Base-by-base conservation (phyloP, 2,113 vertebrate species). In the Alligator sinensis region DNA sequence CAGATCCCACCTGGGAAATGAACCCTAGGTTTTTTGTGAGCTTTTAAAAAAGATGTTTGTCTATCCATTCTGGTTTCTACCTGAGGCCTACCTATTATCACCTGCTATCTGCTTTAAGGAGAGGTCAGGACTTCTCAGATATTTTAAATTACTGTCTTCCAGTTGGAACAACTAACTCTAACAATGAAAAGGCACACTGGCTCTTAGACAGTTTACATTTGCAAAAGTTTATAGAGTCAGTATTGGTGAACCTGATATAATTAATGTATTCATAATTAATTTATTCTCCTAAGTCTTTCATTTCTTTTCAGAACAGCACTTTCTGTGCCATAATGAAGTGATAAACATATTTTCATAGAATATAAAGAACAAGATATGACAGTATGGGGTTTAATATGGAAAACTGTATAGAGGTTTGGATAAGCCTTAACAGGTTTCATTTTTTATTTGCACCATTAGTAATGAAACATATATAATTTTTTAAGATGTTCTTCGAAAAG, bases 1-100 rank as follows among this genome's bases (percentile, higher is more conserved):
- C 85, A 79, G 93, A 94, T 80, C 58, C 47, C 86, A 93, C 16
- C 66, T 92, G 60, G 82, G 27, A 94, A 90, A 78, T 87, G 58
- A 86, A 90, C 11, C 38, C 77, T 88, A 66, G 10, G 72, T 68
- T 83, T 89, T 93, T 96, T 76, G 64, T 75, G 25, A 91, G 78
- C 68, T 93, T 91, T 91, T 84, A 66, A 77, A 57, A 88, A 74
- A 95, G 93, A 86, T 6, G 2, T 22, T 72, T 90, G 34, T 5
- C 28, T 70, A 88, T 78, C 62, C 62, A 86, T 92, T 95, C 27
- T 24, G 27, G 34, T 12, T 61, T 18, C 64, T 77, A 38, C 54
- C 34, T 66, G 87, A 93, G 79, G 74, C 72, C 34, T 34, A 82
- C 80, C 75, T 84, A 90, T 91, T 66, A 78, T 77, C 89, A 81